Evolutionary conservation across 2,113 vertebrate genomes (phyloP).

Genomic region (Cinclus cinclus): DNA sequence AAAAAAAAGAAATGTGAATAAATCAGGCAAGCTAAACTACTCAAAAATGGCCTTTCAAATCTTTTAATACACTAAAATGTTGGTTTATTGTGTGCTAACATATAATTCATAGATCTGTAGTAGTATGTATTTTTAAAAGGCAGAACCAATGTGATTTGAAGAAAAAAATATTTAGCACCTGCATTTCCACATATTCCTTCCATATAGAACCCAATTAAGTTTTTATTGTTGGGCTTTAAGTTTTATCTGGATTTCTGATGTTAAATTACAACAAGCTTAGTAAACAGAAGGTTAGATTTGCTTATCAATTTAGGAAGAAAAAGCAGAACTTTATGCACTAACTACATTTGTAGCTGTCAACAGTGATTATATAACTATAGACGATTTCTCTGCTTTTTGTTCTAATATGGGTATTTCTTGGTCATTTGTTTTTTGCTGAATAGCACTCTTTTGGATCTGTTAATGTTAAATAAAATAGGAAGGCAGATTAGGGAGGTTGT

Average conservation of each 20-base stretch:
- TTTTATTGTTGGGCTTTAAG: background rate
- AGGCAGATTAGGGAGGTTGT: background rate
- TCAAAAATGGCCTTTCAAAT: background rate
- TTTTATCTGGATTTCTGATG: conserved; percentile 10
- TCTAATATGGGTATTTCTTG: background rate
- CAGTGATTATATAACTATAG: background rate
- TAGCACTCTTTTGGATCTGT: background rate
- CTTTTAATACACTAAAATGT: background rate
- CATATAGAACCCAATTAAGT: background rate
- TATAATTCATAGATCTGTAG: background rate
- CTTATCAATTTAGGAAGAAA: background rate
- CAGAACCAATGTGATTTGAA: background rate
- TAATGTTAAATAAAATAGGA: conserved; percentile 21
- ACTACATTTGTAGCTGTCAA: background rate
- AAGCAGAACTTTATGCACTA: background rate
- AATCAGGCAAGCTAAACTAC: background rate
- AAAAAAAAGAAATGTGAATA: background rate
- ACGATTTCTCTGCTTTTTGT: background rate
- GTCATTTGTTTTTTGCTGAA: background rate
- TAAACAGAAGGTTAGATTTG: background rate
- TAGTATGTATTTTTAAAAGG: background rate
- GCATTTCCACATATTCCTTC: background rate
- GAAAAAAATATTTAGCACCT: background rate
- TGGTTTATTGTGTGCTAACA: background rate
- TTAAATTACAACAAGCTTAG: background rate